Evolutionary conservation across 2,113 vertebrate genomes (phyloP).

Genomic region (Nannobrachium achirus): DNA sequence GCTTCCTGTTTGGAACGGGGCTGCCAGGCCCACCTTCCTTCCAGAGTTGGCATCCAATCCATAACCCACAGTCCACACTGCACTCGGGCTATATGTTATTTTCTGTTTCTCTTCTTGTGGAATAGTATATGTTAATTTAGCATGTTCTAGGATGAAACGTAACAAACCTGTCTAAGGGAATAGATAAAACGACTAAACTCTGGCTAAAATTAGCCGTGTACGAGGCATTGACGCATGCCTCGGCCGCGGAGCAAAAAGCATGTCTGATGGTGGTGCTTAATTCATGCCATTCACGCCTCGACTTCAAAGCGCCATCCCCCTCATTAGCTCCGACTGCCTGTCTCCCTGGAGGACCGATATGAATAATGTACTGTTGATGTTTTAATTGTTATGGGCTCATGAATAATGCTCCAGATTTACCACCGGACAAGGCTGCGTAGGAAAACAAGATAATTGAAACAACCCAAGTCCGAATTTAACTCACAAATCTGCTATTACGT

Average conservation of each 20-base stretch:
- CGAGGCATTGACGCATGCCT: conserved; percentile 9
- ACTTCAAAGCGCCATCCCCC: conserved; percentile 74
- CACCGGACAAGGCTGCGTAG: conserved; percentile 32
- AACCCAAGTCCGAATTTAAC: conserved; percentile 33
- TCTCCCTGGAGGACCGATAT: conserved; percentile 65
- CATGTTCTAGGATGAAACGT: too few relatives aligned
- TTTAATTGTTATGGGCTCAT: conserved; percentile 69
- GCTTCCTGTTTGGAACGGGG: conserved; percentile 38
- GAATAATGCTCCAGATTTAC: conserved; percentile 54
- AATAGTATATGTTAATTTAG: too few relatives aligned
- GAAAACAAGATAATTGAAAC: conserved; percentile 22
- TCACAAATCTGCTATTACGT: conserved; percentile 16
- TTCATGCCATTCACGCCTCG: conserved; percentile 62
- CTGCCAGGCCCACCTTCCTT: conserved; percentile 10
- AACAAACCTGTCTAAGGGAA: conserved; percentile 2
- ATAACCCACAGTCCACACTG: too few relatives aligned
- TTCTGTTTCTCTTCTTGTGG: too few relatives aligned
- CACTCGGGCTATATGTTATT: too few relatives aligned
- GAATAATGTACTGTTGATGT: conserved; percentile 77
- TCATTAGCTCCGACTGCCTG: conserved; percentile 71
- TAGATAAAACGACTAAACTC: conserved; percentile 4
- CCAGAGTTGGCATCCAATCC: too few relatives aligned
- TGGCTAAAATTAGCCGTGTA: conserved; percentile 45
- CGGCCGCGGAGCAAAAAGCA: conserved; percentile 42
- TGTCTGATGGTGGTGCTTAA: conserved; percentile 58